These are phyloP conservation scores for Apotomis betuletana DNA, from an alignment of 2,888 invertebrate species.

Conservation along the genomic window DNA sequence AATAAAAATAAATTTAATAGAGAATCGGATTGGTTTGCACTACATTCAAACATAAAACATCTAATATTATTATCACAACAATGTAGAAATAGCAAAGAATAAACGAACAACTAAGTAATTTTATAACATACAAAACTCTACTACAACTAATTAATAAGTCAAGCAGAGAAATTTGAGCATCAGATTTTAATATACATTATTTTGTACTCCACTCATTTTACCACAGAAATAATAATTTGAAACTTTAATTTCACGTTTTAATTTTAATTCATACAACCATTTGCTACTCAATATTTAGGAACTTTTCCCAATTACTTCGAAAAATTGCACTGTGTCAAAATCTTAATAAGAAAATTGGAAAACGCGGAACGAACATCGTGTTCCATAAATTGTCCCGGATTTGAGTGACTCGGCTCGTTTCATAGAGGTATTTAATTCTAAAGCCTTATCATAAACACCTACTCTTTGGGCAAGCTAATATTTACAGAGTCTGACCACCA, in stretches of 20 bases:
- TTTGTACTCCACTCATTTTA: slow-evolving; percentile 68
- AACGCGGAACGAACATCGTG: slow-evolving; percentile 24
- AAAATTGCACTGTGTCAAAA: slow-evolving; percentile 41
- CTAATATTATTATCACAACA: slow-evolving; percentile 60
- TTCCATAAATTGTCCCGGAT: slow-evolving; percentile 27
- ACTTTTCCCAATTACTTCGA: slow-evolving; percentile 44
- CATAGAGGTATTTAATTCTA: slow-evolving; percentile 36
- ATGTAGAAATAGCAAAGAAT: slow-evolving; percentile 63
- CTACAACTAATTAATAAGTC: slow-evolving; percentile 62
- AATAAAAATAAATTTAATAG: slow-evolving; percentile 50
- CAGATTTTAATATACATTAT: slow-evolving; percentile 60
- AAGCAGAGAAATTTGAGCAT: slow-evolving; percentile 80
- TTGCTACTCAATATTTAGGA: slow-evolving; percentile 44
- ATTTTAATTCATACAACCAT: slow-evolving; percentile 41
- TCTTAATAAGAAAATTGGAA: slow-evolving; percentile 37
- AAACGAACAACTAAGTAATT: slow-evolving; percentile 61
- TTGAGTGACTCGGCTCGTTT: slow-evolving; percentile 21
- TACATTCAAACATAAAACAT: slow-evolving; percentile 62
- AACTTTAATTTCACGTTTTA: slow-evolving; percentile 50
- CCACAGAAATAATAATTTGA: slow-evolving; percentile 70
- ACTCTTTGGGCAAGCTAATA: slow-evolving; percentile 38
- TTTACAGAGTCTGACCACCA: slow-evolving; percentile 40
- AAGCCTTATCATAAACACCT: slow-evolving; percentile 39
- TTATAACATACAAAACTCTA: slow-evolving; percentile 58
- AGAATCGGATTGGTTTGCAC: slow-evolving; percentile 56